phyloP scores from a whole-genome alignment of 2,113 vertebrate species.

The Mirza zaza region DNA sequence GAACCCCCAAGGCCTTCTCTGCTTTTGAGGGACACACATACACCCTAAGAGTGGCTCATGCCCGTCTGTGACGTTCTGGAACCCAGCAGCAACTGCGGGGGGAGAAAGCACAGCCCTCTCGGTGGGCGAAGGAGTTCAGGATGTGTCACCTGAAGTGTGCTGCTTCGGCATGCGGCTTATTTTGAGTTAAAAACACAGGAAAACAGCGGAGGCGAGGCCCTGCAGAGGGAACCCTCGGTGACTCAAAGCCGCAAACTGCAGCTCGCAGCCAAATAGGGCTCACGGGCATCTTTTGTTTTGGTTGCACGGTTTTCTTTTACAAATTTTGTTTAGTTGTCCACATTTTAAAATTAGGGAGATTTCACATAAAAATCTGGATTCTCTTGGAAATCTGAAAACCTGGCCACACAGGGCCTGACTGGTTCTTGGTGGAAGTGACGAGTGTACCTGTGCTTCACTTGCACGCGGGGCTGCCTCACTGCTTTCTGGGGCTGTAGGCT shows the following conservation, averaged over 20 bases:
- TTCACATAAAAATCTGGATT: background rate
- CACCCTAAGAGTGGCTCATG: background rate
- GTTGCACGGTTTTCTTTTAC: background rate
- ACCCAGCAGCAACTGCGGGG: accelerated
- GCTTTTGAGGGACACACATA: accelerated
- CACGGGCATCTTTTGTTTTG: background rate
- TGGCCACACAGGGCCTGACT: too few species aligned
- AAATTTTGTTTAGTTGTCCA: background rate
- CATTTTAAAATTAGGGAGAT: background rate
- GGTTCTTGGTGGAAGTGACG: background rate
- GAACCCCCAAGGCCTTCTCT: background rate
- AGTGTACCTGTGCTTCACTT: background rate
- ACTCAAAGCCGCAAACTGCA: too few species aligned
- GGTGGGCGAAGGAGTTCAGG: background rate
- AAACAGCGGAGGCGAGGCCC: background rate
- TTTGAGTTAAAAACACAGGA: background rate
- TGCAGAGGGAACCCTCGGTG: background rate
- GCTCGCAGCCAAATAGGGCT: background rate
- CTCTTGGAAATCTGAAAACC: background rate
- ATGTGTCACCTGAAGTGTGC: background rate
- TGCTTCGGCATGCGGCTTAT: background rate
- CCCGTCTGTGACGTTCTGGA: accelerated
- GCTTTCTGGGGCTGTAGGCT: background rate
- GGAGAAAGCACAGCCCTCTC: background rate
- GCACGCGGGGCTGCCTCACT: accelerated